Percentiles rank a stretch among this genome's conserved stretches.
Conservation (phyloP, 2,888 invertebrate species). For the Agrotis puta region DNA sequence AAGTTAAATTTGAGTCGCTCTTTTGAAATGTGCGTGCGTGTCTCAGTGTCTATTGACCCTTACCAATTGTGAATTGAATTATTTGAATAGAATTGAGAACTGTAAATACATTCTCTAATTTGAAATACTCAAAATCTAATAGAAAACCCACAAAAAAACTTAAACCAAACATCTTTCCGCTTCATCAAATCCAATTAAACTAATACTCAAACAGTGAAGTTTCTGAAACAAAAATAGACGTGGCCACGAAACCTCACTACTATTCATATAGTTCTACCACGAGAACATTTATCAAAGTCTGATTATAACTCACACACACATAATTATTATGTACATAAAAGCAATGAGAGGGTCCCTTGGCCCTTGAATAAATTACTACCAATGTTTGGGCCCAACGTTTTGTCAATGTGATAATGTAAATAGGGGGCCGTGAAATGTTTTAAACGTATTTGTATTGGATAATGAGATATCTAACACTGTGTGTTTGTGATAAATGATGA, state of each 20-base stretch:
- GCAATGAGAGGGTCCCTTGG: slow-evolving; percentile 32
- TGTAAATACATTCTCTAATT: too few relatives aligned
- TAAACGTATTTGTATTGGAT: slow-evolving; percentile 57
- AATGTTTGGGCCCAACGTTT: slow-evolving; percentile 57
- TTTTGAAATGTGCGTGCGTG: too few relatives aligned
- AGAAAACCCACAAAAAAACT: background rate
- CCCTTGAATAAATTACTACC: slow-evolving; percentile 61
- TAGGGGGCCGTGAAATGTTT: slow-evolving; percentile 47
- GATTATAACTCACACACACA: slow-evolving; percentile 48
- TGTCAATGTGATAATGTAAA: slow-evolving; percentile 66
- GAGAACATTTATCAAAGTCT: slow-evolving; percentile 46
- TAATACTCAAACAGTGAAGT: slow-evolving; percentile 6
- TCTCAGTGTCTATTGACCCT: too few relatives aligned
- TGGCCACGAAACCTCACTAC: background rate
- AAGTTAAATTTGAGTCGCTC: too few relatives aligned
- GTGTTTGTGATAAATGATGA: slow-evolving; percentile 20
- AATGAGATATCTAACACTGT: slow-evolving; percentile 51
- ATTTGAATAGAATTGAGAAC: too few relatives aligned
- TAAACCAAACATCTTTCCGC: slow-evolving; percentile 4
- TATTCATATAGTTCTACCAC: slow-evolving; percentile 29
- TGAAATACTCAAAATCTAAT: too few relatives aligned
- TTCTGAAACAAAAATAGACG: slow-evolving; percentile 27
- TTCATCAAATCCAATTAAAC: slow-evolving; percentile 34
- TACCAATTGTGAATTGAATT: too few relatives aligned
- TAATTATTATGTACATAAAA: slow-evolving; percentile 61